phyloP scores from a whole-genome alignment of 1,140 invertebrate genomes.

The Dufourea novaeangliae region DNA sequence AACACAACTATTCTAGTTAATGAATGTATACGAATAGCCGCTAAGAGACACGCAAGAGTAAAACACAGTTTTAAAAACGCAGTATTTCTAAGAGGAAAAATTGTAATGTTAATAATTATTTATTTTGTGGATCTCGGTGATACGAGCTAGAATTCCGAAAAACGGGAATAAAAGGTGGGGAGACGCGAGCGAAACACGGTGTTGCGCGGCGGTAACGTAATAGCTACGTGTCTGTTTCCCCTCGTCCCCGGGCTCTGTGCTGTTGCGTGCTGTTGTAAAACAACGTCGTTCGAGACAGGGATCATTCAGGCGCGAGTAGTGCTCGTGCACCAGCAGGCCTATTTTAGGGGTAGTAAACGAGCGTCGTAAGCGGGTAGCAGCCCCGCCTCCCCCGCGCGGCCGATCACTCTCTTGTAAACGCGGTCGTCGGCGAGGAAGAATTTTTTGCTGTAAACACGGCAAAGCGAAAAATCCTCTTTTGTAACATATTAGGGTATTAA shows the following conservation, averaged over 20 bases:
- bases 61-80: constrained; percentile 70
- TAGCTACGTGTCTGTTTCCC: no score
- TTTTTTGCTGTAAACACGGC: constrained; percentile 19
- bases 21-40: constrained; percentile 82
- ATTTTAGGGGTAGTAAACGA: constrained; percentile 62
- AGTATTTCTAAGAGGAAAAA: constrained; percentile 82
- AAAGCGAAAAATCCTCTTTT: constrained; percentile 72
- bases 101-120: constrained; percentile 81
- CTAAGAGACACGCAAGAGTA: constrained; percentile 73
- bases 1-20: constrained; percentile 81
- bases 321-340: no score
- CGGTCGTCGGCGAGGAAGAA: constrained; percentile 7
- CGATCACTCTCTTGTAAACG: constrained; percentile 76
- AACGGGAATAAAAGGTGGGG: not conserved
- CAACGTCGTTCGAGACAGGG: no score
- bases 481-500: constrained; percentile 78
- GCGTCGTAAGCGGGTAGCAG: no score
- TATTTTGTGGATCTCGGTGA: constrained; percentile 80
- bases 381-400: no score
- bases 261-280: constrained; percentile 53
- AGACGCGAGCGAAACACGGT: not conserved
- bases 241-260: constrained; percentile 52
- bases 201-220: no score
- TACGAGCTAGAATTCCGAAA: constrained; percentile 23
- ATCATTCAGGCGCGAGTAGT: constrained; percentile 65